Evolutionary conservation across 2,797 vertebrate genomes (phyloP), one percentile per base, ranked within the genome.

Genomic region (Peromyscus attwateri): DNA sequence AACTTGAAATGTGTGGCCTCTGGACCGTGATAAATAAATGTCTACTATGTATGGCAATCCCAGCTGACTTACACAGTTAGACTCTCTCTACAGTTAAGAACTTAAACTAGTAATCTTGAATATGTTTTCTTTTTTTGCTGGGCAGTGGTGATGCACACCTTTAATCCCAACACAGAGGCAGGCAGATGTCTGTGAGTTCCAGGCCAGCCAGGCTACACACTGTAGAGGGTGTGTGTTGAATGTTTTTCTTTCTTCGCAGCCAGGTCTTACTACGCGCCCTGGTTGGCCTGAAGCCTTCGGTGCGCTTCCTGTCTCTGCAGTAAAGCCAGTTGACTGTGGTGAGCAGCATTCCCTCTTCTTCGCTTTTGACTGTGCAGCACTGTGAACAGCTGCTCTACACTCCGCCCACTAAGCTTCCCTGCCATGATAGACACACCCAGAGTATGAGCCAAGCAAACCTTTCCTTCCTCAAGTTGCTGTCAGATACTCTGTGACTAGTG

Each of bases 1-100:
- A 90, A 71, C 19, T 27, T 91, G 62, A 60, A 62, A 89, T 9
- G 70, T 87, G 23, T n/a, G 46, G 64, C 37, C 16, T 87, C 31
- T 13, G 90, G 81, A 80, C 73, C 64, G 14, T 52, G 60, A 60
- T n/a, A 95, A 93, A 79, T 87, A 84, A 70, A 87, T 43, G 85
- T 94, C 27, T 87, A 13, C 92, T 75, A 57, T 83, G 93, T 70
- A 79, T 10, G 29, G 73, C 62, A 75, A 40, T 37, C 43, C 29
- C 46, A 55, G 27, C 62, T 70, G 75, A 57, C 21, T 49, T 31
- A 87, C 40, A 73, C 10, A 88, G 62, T 16, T 29, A n/a, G 37
- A 37, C 62, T 34, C 27, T 60, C n/a, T 60, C 23, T 57, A 82
- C 34, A 46, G 16, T 77, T 71, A 57, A 92, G 57, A 31, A 70